Evolutionary conservation across 1,140 invertebrate genomes (phyloP).

Genomic region (Ceratina japonica): DNA sequence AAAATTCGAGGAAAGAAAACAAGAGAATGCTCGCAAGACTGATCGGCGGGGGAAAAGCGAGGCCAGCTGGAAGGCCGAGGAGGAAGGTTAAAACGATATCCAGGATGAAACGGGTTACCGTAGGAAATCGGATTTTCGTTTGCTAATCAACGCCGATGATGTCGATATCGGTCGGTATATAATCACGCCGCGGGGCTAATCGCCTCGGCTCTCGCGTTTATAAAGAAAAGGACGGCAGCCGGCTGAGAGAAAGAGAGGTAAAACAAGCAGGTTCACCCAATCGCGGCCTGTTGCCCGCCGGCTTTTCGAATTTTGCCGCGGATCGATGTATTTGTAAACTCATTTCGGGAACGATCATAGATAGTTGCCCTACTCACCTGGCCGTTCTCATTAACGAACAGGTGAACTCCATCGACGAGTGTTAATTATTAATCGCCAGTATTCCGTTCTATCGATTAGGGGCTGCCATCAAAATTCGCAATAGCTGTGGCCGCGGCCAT

Average conservation of each 20-base stretch:
- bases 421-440: conserved; percentile 27
- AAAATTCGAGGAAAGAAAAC: not conserved
- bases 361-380: conserved; percentile 22
- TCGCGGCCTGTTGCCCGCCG: conserved; percentile 39
- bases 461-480: conserved; percentile 19
- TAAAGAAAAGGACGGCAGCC: conserved; percentile 6
- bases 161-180: conserved; percentile 58
- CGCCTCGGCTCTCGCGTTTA: conserved; percentile 50
- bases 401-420: conserved; percentile 32
- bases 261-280: conserved; percentile 42
- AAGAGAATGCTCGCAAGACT: not conserved
- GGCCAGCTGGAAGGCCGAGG: not conserved
- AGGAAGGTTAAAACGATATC: conserved; percentile 1
- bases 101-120: conserved; percentile 22
- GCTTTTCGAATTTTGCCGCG: conserved; percentile 55
- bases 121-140: conserved; percentile 61
- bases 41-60: not conserved
- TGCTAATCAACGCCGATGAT: conserved; percentile 62
- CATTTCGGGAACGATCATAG: conserved; percentile 59
- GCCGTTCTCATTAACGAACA: conserved; percentile 50
- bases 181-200: conserved; percentile 62
- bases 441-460: conserved; percentile 1
- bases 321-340: conserved; percentile 51
- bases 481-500: too few relatives aligned
- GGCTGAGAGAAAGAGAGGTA: conserved; percentile 19